Conservation (phyloP, 2,113 vertebrate species). For the Anolis sagrei region DNA sequence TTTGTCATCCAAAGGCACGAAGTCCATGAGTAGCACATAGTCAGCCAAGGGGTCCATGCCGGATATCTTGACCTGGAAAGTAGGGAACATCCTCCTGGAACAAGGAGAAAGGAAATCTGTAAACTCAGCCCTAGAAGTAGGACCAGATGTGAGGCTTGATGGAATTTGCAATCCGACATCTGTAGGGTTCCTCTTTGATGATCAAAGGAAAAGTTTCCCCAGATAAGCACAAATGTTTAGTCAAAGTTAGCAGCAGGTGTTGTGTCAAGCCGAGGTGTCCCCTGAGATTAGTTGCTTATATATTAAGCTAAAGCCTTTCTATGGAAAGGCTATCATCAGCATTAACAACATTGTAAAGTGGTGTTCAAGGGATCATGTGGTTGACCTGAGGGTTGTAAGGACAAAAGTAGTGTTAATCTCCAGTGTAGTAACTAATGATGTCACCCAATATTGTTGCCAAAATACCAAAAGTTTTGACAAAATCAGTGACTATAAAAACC, state of each 20-base stretch:
- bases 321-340: neutral
- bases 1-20: conserved; percentile 96
- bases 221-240: neutral
- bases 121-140: too few relatives aligned
- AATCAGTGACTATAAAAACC: too few relatives aligned
- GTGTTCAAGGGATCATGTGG: neutral
- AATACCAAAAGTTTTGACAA: too few relatives aligned
- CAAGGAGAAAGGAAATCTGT: too few relatives aligned
- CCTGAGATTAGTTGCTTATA: neutral
- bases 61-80: conserved; percentile 99
- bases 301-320: neutral
- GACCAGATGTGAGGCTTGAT: too few relatives aligned
- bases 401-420: too few relatives aligned
- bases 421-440: too few relatives aligned
- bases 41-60: conserved; percentile 99
- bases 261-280: too few relatives aligned
- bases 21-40: conserved; percentile 99
- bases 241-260: too few relatives aligned
- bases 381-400: too few relatives aligned
- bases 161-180: neutral
- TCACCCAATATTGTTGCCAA: too few relatives aligned
- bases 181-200: too few relatives aligned
- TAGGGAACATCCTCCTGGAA: conserved; percentile 97
- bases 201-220: neutral
- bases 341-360: neutral